Evolutionary conservation across 1,140 invertebrate species (phyloP).

Genomic region (Drosophila carrolli): DNA sequence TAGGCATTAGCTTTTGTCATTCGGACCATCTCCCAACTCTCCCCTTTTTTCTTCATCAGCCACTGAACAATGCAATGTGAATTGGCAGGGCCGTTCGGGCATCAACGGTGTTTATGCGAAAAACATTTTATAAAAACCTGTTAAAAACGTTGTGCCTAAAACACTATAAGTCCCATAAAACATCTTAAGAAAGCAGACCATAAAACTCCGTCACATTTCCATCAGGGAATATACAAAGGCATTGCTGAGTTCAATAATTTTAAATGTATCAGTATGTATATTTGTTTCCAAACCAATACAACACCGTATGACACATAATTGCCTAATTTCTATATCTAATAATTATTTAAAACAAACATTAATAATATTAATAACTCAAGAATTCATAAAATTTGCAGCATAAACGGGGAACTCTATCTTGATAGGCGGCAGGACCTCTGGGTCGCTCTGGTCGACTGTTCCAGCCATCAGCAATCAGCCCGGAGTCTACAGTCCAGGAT

Average conservation of each 20-base stretch:
- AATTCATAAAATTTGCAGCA: not conserved
- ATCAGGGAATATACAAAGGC: too few species aligned
- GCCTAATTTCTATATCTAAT: too few species aligned
- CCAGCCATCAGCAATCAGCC: constrained; percentile 8
- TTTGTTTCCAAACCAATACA: too few species aligned
- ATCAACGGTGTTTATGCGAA: not conserved
- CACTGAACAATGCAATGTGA: constrained; percentile 79
- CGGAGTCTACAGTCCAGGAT: constrained; percentile 1
- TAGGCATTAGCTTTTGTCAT: constrained; percentile 81
- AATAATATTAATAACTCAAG: not conserved
- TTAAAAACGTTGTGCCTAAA: too few species aligned
- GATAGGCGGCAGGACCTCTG: constrained; percentile 10
- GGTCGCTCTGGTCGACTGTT: constrained; percentile 7
- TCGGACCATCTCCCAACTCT: constrained; percentile 38
- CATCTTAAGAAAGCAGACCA: too few species aligned
- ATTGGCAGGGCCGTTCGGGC: constrained; percentile 51
- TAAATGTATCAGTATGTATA: too few species aligned
- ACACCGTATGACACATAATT: too few species aligned
- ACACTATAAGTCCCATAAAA: too few species aligned
- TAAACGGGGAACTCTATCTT: not conserved
- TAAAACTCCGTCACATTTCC: too few species aligned
- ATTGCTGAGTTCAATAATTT: too few species aligned
- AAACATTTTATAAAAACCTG: not conserved
- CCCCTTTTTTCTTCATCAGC: constrained; percentile 23
- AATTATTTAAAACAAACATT: too few species aligned